Conservation (phyloP, 2,888 invertebrate genomes). For the Romanomermis culicivorax region DNA sequence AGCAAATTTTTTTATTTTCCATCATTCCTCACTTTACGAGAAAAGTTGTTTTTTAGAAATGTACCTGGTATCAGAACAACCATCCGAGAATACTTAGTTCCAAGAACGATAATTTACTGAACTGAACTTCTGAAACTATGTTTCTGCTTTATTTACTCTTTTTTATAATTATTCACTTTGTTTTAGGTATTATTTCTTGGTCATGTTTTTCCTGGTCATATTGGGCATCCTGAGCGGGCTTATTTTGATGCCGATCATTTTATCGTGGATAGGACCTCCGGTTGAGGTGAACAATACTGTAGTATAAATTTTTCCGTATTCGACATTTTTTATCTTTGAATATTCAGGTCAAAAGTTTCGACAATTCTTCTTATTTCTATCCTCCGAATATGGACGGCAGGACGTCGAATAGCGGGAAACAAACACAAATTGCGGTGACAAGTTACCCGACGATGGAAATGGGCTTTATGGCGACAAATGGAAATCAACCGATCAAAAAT, state of each 20-base stretch:
- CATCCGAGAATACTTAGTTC: too few relatives aligned
- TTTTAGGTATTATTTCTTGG: conserved; percentile 56
- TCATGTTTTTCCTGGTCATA: conserved; percentile 54
- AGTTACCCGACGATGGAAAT: too few relatives aligned
- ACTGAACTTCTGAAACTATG: too few relatives aligned
- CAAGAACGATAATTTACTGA: too few relatives aligned
- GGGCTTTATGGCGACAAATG: too few relatives aligned
- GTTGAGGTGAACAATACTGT: conserved; percentile 41
- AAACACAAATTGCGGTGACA: too few relatives aligned
- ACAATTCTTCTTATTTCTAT: not conserved
- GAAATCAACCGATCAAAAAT: too few relatives aligned
- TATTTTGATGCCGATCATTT: conserved; percentile 63
- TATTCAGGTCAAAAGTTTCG: not conserved
- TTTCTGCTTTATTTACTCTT: too few relatives aligned
- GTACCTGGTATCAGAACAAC: too few relatives aligned
- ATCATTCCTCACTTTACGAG: not conserved
- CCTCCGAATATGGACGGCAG: not conserved
- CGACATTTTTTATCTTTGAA: not conserved
- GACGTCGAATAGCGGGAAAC: too few relatives aligned
- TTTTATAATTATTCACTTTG: too few relatives aligned
- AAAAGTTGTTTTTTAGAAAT: not conserved
- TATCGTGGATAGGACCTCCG: conserved; percentile 63
- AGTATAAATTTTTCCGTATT: not conserved
- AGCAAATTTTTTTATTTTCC: not conserved
- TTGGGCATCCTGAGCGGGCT: conserved; percentile 69